Percentiles rank a stretch among this genome's conserved stretches.
phyloP scores from a whole-genome alignment of 2,888 invertebrate species.

The Nebria salina region DNA sequence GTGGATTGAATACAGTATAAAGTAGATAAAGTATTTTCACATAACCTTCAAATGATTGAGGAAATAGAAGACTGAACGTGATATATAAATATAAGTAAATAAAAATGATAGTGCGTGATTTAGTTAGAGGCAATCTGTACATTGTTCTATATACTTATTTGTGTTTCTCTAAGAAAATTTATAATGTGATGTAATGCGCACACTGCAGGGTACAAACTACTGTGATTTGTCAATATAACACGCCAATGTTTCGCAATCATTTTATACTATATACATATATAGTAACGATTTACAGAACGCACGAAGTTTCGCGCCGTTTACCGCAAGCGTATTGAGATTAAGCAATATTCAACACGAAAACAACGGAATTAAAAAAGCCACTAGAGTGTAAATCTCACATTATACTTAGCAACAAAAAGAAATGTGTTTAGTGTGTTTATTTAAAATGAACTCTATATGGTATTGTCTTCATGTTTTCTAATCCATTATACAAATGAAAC shows the following conservation, averaged over 20 bases:
- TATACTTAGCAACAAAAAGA: too few species aligned
- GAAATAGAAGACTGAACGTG: too few species aligned
- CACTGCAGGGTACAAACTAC: conserved; percentile 39
- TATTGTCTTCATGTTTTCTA: background rate
- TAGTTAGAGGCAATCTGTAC: background rate
- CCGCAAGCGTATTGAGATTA: background rate
- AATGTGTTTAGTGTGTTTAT: too few species aligned
- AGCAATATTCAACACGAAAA: conserved; percentile 1
- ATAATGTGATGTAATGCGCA: conserved; percentile 38
- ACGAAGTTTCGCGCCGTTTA: background rate
- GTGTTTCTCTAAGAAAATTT: conserved; percentile 19
- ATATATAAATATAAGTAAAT: background rate
- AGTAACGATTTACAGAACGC: background rate
- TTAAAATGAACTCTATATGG: too few species aligned
- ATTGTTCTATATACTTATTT: background rate
- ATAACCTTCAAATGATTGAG: background rate
- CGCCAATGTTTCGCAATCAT: conserved; percentile 29
- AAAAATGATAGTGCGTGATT: background rate
- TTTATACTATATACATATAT: background rate
- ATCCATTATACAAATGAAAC: background rate
- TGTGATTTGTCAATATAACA: conserved; percentile 43
- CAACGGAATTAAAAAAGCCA: background rate
- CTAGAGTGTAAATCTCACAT: too few species aligned
- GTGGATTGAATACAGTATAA: too few species aligned
- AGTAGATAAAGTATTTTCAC: background rate